These are phyloP conservation scores for Armadillidium nasatum DNA, from an alignment of 1,140 invertebrate genomes.

Conservation along the genomic window DNA sequence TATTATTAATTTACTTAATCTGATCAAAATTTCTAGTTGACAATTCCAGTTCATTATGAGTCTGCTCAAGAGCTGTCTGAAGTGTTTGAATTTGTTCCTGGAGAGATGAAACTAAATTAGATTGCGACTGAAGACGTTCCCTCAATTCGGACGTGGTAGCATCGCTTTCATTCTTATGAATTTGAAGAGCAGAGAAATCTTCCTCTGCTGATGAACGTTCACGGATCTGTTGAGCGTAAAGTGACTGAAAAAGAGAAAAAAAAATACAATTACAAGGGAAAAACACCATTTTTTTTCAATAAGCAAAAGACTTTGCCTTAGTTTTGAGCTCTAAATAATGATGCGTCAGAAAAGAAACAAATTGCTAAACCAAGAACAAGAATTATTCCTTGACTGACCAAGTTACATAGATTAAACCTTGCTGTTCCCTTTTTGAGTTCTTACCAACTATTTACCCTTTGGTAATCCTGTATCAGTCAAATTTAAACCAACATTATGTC, in stretches of 20 bases:
- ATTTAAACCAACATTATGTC: too few species aligned
- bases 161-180: not conserved
- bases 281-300: too few species aligned
- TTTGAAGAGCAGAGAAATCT: not conserved
- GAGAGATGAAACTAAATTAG: not conserved
- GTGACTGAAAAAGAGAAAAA: not conserved
- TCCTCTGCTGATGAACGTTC: not conserved
- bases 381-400: too few species aligned
- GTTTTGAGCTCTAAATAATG: too few species aligned
- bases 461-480: too few species aligned
- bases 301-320: too few species aligned
- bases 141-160: not conserved
- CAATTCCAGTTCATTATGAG: not conserved
- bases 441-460: too few species aligned
- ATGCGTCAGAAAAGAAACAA: too few species aligned
- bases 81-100: not conserved
- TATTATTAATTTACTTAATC: not conserved
- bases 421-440: too few species aligned
- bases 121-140: not conserved
- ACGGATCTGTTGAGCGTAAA: not conserved
- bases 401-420: too few species aligned
- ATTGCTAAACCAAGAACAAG: too few species aligned
- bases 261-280: not conserved
- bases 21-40: not conserved
- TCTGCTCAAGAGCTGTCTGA: not conserved